Conservation (phyloP, 1,140 invertebrate genomes). For the Amyelois transitella region DNA sequence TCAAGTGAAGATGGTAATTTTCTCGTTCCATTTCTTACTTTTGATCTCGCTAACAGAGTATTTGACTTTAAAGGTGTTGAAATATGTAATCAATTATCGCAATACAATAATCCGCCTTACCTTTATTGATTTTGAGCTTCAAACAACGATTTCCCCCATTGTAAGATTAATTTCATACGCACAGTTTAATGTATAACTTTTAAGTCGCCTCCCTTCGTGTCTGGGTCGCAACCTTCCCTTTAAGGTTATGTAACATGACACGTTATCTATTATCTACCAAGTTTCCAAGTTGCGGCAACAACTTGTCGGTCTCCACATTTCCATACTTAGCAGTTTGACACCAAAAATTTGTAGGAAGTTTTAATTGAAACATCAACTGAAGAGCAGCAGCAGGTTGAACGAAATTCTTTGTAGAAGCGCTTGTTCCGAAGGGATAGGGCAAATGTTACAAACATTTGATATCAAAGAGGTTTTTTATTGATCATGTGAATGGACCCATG, state of each 20-base stretch:
- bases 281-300: constrained; percentile 11
- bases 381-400: constrained; percentile 14
- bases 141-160: too few species aligned
- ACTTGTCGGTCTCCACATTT: constrained; percentile 17
- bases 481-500: constrained; percentile 30
- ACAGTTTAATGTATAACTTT: not conserved
- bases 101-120: not conserved
- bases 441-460: constrained; percentile 25
- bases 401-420: constrained; percentile 13
- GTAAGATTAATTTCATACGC: too few species aligned
- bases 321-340: constrained; percentile 22
- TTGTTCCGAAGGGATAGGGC: not conserved
- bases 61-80: not conserved
- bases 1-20: constrained; percentile 47
- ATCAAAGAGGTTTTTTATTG: constrained; percentile 44
- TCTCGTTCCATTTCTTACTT: constrained; percentile 30
- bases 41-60: constrained; percentile 1
- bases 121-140: not conserved
- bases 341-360: constrained; percentile 25
- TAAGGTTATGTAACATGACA: constrained; percentile 1
- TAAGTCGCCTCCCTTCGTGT: not conserved
- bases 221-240: not conserved
- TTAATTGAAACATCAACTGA: constrained; percentile 24
- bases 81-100: not conserved
- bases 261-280: constrained; percentile 7